Percentiles rank a stretch among this genome's conserved stretches.
phyloP scores from a whole-genome alignment of 2,888 invertebrate species.

The Eurytoma adleriae region DNA sequence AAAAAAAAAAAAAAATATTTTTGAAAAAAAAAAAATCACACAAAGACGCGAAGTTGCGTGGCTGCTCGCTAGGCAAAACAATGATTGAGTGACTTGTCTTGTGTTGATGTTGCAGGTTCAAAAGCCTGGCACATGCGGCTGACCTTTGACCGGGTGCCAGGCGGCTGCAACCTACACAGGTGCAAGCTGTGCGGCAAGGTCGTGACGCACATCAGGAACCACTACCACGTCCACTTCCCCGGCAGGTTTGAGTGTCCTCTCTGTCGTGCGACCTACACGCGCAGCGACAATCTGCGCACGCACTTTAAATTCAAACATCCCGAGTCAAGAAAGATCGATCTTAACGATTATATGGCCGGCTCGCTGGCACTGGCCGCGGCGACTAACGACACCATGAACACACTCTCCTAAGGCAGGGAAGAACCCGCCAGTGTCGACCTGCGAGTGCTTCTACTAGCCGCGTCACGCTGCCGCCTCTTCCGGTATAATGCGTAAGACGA shows the following conservation, averaged over 20 bases:
- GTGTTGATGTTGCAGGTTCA: constrained; percentile 89
- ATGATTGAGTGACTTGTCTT: constrained; percentile 77
- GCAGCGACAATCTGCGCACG: constrained; percentile 94
- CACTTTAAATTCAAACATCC: constrained; percentile 96
- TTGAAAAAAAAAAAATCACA: constrained; percentile 27
- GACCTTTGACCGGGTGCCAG: constrained; percentile 94
- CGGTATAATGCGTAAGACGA: constrained; percentile 14
- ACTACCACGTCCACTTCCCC: constrained; percentile 95
- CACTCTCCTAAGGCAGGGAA: constrained; percentile 78
- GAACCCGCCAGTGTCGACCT: constrained; percentile 58
- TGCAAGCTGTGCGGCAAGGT: constrained; percentile 96
- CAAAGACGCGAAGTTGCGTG: constrained; percentile 50
- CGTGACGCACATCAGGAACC: constrained; percentile 95
- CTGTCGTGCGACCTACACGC: constrained; percentile 93
- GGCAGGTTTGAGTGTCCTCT: constrained; percentile 94
- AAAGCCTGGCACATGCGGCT: constrained; percentile 97
- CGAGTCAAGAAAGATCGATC: constrained; percentile 91
- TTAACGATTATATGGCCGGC: constrained; percentile 80
- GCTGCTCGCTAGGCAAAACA: constrained; percentile 67
- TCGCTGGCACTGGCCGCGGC: constrained; percentile 78
- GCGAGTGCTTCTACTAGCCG: constrained; percentile 4
- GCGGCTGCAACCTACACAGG: constrained; percentile 94
- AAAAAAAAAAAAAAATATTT: neutral
- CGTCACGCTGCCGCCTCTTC: constrained; percentile 37
- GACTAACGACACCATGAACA: constrained; percentile 76